Evolutionary conservation across 2,113 vertebrate species (phyloP), one percentile per base, ranked within the genome.

Genomic region (Nesogale talazaci): DNA sequence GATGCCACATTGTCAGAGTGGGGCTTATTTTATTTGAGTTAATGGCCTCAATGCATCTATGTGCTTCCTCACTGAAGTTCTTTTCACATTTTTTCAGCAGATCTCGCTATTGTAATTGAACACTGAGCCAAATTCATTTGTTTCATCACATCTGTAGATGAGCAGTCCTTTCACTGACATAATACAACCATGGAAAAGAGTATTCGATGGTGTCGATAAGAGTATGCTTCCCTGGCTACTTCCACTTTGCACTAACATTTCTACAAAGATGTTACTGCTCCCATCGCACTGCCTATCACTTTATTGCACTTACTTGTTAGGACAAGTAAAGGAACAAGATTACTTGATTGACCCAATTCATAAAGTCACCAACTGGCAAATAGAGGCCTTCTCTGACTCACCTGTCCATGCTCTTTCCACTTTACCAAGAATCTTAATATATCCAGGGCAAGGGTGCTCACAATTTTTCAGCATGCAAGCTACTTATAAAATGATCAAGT

Each of bases 121-220:
- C 96, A 90, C 85, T 82, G 78, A 46, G 63, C 92, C 89, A 89
- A 83, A 93, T 95, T 87, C 95, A 86, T 63, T 31, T 63, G 85
- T 92, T 97, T 67, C 96, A 92, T 96, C 90, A 97, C 95, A 96
- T 97, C 96, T 96, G 94, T 88, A 90, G 93, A 90, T 76, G 72
- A 93, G 27, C 25, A 92, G 92, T 87, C 94, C 96, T 96, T 86
- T 82, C 69, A 56, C 89, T 96, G 96, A 96, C 92, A 94, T 91
- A 95, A 20, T 89, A 90, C 97, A 96, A 96, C 92, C 93, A 96
- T 36, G 83, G 93, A 81, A 67, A 83, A 84, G 57, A 90, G 80
- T 42, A 85, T 81, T 75, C 84, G 94, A 82, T 61, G 52, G 63
- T 70, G 10, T 42, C 74, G 15, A 46, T 80, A 70, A 12, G 29